These are phyloP conservation scores for Myiotriccus ornatus DNA, from an alignment of 2,797 vertebrate species.

Conservation along the genomic window DNA sequence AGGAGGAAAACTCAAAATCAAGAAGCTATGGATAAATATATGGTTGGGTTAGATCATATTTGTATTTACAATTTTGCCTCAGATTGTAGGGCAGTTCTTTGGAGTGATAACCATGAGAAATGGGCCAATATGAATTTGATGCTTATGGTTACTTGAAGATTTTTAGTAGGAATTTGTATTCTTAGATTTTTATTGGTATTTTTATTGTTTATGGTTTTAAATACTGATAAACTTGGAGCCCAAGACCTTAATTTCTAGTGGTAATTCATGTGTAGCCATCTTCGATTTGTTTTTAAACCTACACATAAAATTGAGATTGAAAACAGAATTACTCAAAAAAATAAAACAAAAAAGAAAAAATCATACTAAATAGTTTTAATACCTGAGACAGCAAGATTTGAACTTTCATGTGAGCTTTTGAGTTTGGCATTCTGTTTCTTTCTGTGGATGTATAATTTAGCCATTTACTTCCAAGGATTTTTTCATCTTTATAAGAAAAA, in stretches of 20 bases:
- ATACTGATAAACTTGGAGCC: background rate
- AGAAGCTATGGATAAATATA: background rate
- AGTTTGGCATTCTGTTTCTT: background rate
- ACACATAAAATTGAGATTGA: background rate
- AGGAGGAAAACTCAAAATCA: background rate
- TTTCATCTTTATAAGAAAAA: background rate
- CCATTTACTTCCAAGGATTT: background rate
- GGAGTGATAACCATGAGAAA: background rate
- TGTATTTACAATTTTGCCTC: background rate
- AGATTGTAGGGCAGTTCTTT: background rate
- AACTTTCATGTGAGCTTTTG: background rate
- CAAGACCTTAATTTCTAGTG: background rate
- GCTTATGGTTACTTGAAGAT: background rate
- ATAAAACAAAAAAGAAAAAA: background rate
- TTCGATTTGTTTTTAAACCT: background rate
- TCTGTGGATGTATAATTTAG: background rate
- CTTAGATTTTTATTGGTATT: background rate
- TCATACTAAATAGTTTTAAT: background rate
- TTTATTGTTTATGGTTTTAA: background rate
- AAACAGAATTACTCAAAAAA: background rate
- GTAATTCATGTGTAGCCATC: background rate
- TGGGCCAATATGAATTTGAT: background rate
- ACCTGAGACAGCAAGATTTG: background rate
- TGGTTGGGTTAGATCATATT: background rate
- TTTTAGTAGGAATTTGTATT: background rate